Percentiles rank a stretch among this genome's conserved stretches.
Evolutionary conservation across 1,140 invertebrate genomes (phyloP).

Genomic region (Rhynchophorus ferrugineus): DNA sequence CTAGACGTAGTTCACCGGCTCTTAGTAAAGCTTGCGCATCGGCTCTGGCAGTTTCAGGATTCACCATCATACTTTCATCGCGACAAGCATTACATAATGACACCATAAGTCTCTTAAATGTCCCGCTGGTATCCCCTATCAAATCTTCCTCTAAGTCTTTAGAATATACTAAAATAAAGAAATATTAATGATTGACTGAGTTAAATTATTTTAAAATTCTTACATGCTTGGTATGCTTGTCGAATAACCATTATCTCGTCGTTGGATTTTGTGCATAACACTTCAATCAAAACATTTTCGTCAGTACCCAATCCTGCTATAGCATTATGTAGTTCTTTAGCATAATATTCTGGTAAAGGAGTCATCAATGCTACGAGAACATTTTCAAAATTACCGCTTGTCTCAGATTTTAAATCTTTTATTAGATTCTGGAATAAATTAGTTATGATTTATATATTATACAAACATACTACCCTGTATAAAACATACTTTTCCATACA

Average conservation of each 20-base stretch:
- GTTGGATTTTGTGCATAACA: constrained; percentile 82
- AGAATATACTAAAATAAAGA: constrained; percentile 54
- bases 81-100: constrained; percentile 60
- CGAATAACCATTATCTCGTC: constrained; percentile 76
- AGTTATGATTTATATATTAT: not conserved
- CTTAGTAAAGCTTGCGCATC: constrained; percentile 66
- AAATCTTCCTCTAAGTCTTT: constrained; percentile 71
- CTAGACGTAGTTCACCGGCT: constrained; percentile 70
- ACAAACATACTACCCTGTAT: not conserved
- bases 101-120: constrained; percentile 75
- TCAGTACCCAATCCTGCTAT: constrained; percentile 76
- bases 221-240: constrained; percentile 70
- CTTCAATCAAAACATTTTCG: constrained; percentile 81
- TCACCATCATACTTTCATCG: constrained; percentile 60
- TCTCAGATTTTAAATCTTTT: constrained; percentile 83
- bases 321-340: constrained; percentile 77
- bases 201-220: constrained; percentile 40
- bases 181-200: not conserved
- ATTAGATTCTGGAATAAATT: constrained; percentile 64
- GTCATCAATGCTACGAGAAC: constrained; percentile 81
- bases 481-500: constrained; percentile 67
- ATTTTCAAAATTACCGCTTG: constrained; percentile 85
- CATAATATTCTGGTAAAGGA: constrained; percentile 79
- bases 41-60: constrained; percentile 52
- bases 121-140: constrained; percentile 72